Conservation (phyloP, 1,140 invertebrate genomes). For the Platorchestia sp. region DNA sequence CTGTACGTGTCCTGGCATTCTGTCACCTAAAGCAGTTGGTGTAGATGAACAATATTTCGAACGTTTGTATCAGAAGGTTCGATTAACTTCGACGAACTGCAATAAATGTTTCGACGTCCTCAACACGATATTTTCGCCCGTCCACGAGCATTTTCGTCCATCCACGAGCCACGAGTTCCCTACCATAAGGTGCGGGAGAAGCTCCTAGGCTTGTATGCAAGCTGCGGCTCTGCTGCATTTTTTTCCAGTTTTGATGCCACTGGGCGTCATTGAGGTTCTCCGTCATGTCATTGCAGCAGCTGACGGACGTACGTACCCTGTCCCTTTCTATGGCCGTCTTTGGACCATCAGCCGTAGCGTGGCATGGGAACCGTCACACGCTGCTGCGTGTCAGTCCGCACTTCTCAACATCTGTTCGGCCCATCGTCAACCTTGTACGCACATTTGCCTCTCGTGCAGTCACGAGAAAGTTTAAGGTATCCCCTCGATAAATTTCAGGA, state of each 20-base stretch:
- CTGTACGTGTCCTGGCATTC: too few relatives aligned
- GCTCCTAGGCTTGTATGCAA: not conserved
- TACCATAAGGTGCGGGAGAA: not conserved
- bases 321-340: not conserved
- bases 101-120: too few relatives aligned
- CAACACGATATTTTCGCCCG: too few relatives aligned
- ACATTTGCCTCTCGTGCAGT: not conserved
- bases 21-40: too few relatives aligned
- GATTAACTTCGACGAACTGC: too few relatives aligned
- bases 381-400: not conserved
- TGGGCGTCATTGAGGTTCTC: not conserved
- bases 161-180: too few relatives aligned
- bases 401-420: not conserved
- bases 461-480: not conserved
- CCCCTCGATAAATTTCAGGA: not conserved
- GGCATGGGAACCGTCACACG: not conserved
- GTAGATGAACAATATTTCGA: too few relatives aligned
- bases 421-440: not conserved
- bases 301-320: not conserved
- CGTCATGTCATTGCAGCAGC: not conserved
- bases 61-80: too few relatives aligned
- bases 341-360: not conserved
- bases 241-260: not conserved
- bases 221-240: not conserved
- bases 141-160: too few relatives aligned